A percentile compares a stretch with the other conserved stretches of the same genome.
These are phyloP conservation scores for Spisula solida DNA, from an alignment of 2,888 invertebrate genomes.

Conservation along the genomic window DNA sequence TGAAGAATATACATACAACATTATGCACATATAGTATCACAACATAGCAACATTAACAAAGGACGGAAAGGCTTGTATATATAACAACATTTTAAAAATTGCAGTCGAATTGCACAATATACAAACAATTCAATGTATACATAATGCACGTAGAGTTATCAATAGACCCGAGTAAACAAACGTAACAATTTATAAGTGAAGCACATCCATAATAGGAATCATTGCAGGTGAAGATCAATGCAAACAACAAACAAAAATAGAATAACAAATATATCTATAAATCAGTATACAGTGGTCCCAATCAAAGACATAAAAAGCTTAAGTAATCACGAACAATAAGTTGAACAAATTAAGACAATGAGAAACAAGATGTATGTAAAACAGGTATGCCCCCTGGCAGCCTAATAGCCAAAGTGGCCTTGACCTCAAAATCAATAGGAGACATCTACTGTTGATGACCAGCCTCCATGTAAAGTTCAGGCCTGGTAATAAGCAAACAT, in stretches of 20 bases:
- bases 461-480: too few relatives aligned
- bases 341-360: too few relatives aligned
- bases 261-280: not conserved
- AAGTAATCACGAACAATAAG: too few relatives aligned
- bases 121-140: not conserved
- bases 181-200: not conserved
- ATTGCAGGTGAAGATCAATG: not conserved
- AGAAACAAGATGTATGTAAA: too few relatives aligned
- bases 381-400: too few relatives aligned
- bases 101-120: conserved; percentile 5
- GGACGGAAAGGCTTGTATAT: not conserved
- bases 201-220: not conserved
- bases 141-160: not conserved
- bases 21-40: not conserved
- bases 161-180: not conserved
- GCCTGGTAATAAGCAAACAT: too few relatives aligned
- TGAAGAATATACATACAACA: too few relatives aligned
- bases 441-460: too few relatives aligned
- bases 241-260: not conserved
- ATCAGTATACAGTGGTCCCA: too few relatives aligned
- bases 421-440: too few relatives aligned
- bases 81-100: not conserved
- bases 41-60: conserved; percentile 13
- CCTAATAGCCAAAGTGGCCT: too few relatives aligned
- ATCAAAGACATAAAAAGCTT: too few relatives aligned